Base-by-base conservation (phyloP, 1,140 invertebrate genomes). In the Caenorhabditis tropicalis region DNA sequence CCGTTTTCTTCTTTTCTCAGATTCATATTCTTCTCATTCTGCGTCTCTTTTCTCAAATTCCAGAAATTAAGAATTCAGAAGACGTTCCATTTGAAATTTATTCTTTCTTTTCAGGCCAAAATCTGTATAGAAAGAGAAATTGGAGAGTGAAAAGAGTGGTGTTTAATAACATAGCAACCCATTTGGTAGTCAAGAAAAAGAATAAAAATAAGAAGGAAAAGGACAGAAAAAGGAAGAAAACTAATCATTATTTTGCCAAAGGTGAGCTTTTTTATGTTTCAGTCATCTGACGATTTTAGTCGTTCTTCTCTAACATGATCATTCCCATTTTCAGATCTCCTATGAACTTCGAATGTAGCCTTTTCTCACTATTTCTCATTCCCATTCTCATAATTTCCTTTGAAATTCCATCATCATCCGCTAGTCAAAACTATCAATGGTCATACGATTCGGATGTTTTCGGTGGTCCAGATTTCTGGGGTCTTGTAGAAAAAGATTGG, bases 401-500 rank as follows among this genome's bases (percentile, higher is more conserved):
- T 33, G 29, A 12, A 27, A 46, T 53, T 12, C 10, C 0, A 33
- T 6, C 53, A 70, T 15, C 33, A 24, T 10, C n/a, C 24, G 60
- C 53, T 21, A 74, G 65, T 43, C 36, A 79, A 10, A 65, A 83
- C 31, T 86, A 86, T 53, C 85, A 84, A 27, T 86, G 85, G 85
- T 86, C 56, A 10, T 86, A 86, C 46, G 85, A 86, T 43, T 86
- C 70, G 29, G 85, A 86, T 58, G 51, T 83, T 16, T 85, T 86
- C 43, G 85, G 85, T 27, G 85, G 85, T 81, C 96, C 96, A 56
- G 95, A 95, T 46, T 97, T 96, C 92, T 98, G 96, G 96, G 96
- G 96, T 84, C 93, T 96, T 56, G 95, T 97, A 91, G 97, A 97
- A 92, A 96, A 96, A 43, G 95, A 97, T 91, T 98, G 96, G 96